Base-by-base conservation (phyloP, 2,797 vertebrate genomes). In the Schizopygopsis pylzovi region DNA sequence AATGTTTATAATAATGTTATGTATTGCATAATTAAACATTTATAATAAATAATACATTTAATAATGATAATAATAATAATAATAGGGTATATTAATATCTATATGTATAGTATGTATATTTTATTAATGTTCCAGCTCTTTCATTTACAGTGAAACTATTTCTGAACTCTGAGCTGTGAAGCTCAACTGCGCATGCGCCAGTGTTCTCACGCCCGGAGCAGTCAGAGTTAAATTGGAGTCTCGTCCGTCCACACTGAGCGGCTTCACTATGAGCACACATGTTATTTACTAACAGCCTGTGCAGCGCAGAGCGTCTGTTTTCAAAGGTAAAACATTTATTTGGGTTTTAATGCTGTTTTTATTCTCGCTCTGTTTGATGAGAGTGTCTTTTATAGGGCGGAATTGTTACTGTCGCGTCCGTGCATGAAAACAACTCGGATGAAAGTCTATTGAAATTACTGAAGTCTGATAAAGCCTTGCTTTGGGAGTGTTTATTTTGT, bases 181-280 rank as follows among this genome's bases (percentile, higher is more conserved):
- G 20, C 22, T 22, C 37, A 1, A 16, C 8, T 12, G 76, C 75
- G 37, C 49, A 22, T 4, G 13, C 76, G 22, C 12, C 11, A 49
- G 83, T 15, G 71, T 28, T 37, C 68, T 56, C 33, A 0, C 3
- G 6, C 13, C 47, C 47, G 7, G 65, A 71, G 61, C 52, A 8
- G 49, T 13, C 49, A 18, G 63, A 12, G 33, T 28, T 49, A 20
- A 68, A 18, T 4, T n/a, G 73, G 43, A 77, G 56, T 54, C 33
- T 18, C 15, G 33, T 77, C 43, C 20, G 82, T 68, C n/a, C 37
- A 28, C n/a, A 39, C 33, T 61, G 33, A 25, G 70, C 83, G 73
- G 41, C 28, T 63, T 87, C 89, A 85, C n/a, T 80, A 90, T 89
- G 88, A 90, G 67, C 85, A 87, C 71, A 85, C 20, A 85, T 2